Conservation (phyloP, 2,113 vertebrate species). For the Elanus axillaris region DNA sequence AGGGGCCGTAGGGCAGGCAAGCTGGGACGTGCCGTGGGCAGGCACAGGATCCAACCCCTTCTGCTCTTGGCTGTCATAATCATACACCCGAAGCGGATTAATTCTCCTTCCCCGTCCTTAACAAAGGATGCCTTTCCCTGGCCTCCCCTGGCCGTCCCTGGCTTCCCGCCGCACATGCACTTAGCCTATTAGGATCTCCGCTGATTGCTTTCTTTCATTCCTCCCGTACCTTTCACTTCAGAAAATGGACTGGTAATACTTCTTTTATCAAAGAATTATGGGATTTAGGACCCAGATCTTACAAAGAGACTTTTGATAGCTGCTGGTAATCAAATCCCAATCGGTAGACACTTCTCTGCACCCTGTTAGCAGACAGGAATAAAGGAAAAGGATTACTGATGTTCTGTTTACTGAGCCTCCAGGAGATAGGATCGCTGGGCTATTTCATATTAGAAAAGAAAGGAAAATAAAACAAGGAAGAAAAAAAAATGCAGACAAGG, state of each 20-base stretch:
- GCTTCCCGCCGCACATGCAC: background rate
- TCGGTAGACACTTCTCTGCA: constrained; percentile 81
- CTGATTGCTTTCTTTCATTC: constrained; percentile 86
- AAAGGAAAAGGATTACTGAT: constrained; percentile 83
- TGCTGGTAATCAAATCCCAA: constrained; percentile 82
- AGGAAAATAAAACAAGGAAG: constrained; percentile 57
- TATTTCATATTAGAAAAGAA: constrained; percentile 73
- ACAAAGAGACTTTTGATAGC: constrained; percentile 82
- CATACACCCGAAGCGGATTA: background rate
- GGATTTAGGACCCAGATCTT: constrained; percentile 86
- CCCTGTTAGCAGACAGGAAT: constrained; percentile 74
- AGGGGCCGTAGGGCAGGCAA: fast-evolving
- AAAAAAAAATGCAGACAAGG: constrained; percentile 38
- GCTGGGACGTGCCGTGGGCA: fast-evolving
- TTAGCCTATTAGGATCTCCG: constrained; percentile 74
- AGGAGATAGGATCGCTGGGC: constrained; percentile 78
- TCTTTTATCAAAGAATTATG: constrained; percentile 91
- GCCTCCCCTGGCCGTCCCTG: background rate
- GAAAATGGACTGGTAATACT: constrained; percentile 82
- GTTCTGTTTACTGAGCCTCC: constrained; percentile 76
- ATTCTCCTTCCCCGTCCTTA: background rate
- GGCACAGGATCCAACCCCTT: background rate
- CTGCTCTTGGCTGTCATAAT: background rate
- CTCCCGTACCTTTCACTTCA: constrained; percentile 83
- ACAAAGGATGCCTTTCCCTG: background rate